phyloP scores from a whole-genome alignment of 2,113 vertebrate species.

The Pseudopipra pipra region DNA sequence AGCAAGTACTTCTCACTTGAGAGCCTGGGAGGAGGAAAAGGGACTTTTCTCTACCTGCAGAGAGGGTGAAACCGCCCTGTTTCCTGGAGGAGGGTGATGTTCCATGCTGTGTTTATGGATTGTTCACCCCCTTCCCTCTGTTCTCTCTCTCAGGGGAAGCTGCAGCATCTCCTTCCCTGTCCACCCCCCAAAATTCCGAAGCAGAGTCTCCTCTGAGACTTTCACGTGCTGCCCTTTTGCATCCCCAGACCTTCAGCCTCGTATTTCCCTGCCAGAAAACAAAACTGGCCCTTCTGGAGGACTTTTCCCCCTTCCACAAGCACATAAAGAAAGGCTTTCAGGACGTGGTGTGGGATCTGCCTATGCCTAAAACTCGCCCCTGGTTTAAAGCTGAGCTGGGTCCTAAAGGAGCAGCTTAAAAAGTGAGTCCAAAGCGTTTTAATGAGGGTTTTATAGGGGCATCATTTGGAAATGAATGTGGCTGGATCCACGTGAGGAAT shows the following conservation, averaged over 20 bases:
- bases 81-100: not conserved
- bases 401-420: not conserved
- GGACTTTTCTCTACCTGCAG: not conserved
- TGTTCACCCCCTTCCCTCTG: not conserved
- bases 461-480: not conserved
- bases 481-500: not conserved
- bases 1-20: not conserved
- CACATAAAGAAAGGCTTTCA: accelerated
- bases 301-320: not conserved
- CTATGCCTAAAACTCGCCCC: not conserved
- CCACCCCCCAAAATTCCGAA: not conserved
- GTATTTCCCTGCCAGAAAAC: not conserved
- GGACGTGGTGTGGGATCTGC: not conserved
- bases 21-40: not conserved
- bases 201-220: not conserved
- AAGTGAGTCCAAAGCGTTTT: not conserved
- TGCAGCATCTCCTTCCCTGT: not conserved
- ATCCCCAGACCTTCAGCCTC: not conserved
- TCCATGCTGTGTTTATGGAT: not conserved
- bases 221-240: not conserved
- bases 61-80: not conserved
- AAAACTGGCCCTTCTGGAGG: not conserved
- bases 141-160: not conserved
- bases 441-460: not conserved
- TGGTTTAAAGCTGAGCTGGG: not conserved